Base-by-base conservation (phyloP, 1,140 invertebrate species). In the Himalopsyche phryganea region DNA sequence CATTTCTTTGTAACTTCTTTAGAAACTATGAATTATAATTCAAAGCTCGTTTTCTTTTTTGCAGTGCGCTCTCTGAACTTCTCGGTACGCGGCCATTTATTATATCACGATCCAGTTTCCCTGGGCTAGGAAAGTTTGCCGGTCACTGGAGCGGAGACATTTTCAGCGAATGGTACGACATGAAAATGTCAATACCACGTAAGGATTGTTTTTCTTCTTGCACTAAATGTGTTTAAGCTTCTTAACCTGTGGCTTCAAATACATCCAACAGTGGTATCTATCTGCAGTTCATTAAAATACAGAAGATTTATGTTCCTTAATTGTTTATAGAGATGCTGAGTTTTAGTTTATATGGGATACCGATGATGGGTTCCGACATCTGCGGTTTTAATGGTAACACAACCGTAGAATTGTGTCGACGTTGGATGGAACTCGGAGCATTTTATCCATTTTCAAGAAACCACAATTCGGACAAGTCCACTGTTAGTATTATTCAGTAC, bases 111-210 rank as follows among this genome's bases (percentile, higher is more conserved):
- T 88, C 92, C 0, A 87, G 90, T 0, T 96, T 88, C 76, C 75
- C 88, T 35, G 89, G 92, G 5, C 81, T 84, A 58, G 94, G 94
- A 13, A 77, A 80, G 53, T 93, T 85, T 72, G 83, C 85, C n/a
- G 92, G 90, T 9, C 91, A 96, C 75, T 98, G 95, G 95, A 88
- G 89, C 58, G 94, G 94, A 0, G 91, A 94, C 75, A 81, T 89
- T 46, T 78, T 68, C 63, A 89, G 88, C 23, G 75, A 77, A 54
- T 92, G 88, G 88, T 79, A 83, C 57, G 80, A 83, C 66, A 78
- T 88, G 77, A 71, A 72, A 50, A 80, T 80, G 68, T 79, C 81
- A 13, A 79, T 88, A 60, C 80, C 83, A 33, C 80, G 84, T 83
- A 68, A 68, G 68, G 70, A 51, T 63, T 14, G 11, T 11, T 40